phyloP scores from a whole-genome alignment of 2,888 invertebrate genomes.

The Chrysotoxum bicinctum region DNA sequence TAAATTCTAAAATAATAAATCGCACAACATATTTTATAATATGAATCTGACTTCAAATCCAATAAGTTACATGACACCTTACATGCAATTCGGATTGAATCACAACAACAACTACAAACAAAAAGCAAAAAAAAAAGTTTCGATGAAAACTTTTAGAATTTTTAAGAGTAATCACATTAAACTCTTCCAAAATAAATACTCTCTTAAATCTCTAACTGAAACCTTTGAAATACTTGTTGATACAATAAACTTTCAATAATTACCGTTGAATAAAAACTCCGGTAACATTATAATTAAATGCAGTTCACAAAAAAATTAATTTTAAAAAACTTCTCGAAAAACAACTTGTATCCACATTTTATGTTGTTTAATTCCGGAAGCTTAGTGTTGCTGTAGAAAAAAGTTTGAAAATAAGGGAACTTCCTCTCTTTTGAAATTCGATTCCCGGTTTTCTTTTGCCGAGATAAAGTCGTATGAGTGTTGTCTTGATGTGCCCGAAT shows the following conservation, averaged over 20 bases:
- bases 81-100: constrained; percentile 53
- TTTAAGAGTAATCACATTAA: not conserved
- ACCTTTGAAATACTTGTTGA: not conserved
- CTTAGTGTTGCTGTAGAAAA: not conserved
- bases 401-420: constrained; percentile 45
- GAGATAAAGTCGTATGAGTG: constrained; percentile 58
- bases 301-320: constrained; percentile 10
- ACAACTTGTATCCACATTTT: not conserved
- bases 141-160: not conserved
- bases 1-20: not conserved
- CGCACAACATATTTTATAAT: not conserved
- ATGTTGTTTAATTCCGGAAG: constrained; percentile 34
- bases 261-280: constrained; percentile 76
- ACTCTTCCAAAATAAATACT: constrained; percentile 10
- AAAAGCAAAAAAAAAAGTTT: not conserved
- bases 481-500: constrained; percentile 74
- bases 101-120: not conserved
- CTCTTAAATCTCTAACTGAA: constrained; percentile 44
- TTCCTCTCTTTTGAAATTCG: constrained; percentile 78
- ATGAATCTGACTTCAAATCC: not conserved
- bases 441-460: constrained; percentile 75
- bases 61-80: constrained; percentile 69
- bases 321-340: not conserved
- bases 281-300: constrained; percentile 74
- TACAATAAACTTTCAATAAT: constrained; percentile 49